Base-by-base conservation (phyloP, 2,113 vertebrate species). In the Embiotoca jacksoni region DNA sequence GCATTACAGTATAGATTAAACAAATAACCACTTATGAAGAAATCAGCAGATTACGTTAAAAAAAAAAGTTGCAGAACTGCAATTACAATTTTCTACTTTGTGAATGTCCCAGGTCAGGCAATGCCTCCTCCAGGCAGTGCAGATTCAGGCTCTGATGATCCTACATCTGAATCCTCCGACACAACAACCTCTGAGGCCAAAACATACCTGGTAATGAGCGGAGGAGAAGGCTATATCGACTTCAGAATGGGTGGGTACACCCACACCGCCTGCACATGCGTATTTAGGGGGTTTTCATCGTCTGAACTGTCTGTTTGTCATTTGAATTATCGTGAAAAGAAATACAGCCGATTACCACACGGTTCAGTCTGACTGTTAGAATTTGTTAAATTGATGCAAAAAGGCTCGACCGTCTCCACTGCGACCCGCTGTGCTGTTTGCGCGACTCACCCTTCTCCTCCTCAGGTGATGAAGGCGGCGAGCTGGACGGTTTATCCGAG, bases 201-300 rank as follows among this genome's bases (percentile, higher is more conserved):
- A 90, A 96, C 96, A 0, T 96, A 95, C 60, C 93, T 99, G 84
- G 97, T 99, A 78, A 94, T 99, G 94, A 99, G 98, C 0, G 98
- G 98, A 7, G 98, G 98, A 7, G 98, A 99, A 78, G 98, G 98
- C 13, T 99, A 99, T 90, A 99, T 99, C 0, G 97, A 99, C 90
- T 99, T 99, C 93, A 96, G 97, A 81, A 98, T 98, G 0, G 98
- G 98, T 99, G 88, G 94, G 96, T 60, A 15, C 7, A 60, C 11
- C 4, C 6, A 62, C 13, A 11, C 1, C 32, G 4, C n/a, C 7
- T 57, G 31, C 23, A 16, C 31, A 49, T 16, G 23, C 23, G 23
- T 23, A 23, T 23, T 23, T 23, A 23, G 23, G 23, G 23, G 23
- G 23, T 23, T 23, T 23, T 23, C 23, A 23, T 23, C 23, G 23